These are phyloP conservation scores for Listronotus bonariensis DNA, from an alignment of 1,140 invertebrate species.

Conservation along the genomic window DNA sequence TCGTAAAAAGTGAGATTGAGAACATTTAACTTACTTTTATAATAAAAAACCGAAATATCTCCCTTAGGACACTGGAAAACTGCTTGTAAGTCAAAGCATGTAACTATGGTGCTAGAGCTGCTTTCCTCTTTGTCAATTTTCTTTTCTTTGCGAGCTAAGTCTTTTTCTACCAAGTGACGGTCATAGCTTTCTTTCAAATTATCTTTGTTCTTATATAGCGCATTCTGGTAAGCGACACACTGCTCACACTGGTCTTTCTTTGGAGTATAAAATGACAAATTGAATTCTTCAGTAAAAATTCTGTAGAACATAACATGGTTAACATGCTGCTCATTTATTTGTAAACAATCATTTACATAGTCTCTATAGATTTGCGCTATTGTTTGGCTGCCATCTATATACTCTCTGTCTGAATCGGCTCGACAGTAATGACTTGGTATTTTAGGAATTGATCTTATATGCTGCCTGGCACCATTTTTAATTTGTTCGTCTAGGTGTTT, in stretches of 20 bases:
- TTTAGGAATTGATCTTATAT: too few species aligned
- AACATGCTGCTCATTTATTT: too few species aligned
- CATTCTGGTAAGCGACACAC: conserved; percentile 5
- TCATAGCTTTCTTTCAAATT: conserved; percentile 3
- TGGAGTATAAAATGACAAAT: not conserved
- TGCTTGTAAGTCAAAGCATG: conserved; percentile 53
- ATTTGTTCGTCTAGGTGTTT: too few species aligned
- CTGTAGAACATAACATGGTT: too few species aligned
- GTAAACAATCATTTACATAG: too few species aligned
- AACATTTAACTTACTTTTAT: conserved; percentile 43
- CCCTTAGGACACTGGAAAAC: conserved; percentile 48
- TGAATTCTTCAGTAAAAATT: conserved; percentile 4
- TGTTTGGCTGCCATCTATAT: too few species aligned
- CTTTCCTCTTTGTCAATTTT: not conserved
- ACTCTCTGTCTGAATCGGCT: too few species aligned
- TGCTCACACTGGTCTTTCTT: conserved; percentile 9
- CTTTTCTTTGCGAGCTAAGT: not conserved
- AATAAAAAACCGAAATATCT: conserved; percentile 51
- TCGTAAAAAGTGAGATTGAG: conserved; percentile 47
- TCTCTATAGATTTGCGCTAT: too few species aligned
- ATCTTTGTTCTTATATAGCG: not conserved
- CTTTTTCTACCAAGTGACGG: conserved; percentile 1
- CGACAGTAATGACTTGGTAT: too few species aligned
- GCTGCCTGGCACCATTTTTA: too few species aligned
- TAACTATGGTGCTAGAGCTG: conserved; percentile 34